phyloP scores from a whole-genome alignment of 2,113 vertebrate species.

The Trematocara macrostoma region DNA sequence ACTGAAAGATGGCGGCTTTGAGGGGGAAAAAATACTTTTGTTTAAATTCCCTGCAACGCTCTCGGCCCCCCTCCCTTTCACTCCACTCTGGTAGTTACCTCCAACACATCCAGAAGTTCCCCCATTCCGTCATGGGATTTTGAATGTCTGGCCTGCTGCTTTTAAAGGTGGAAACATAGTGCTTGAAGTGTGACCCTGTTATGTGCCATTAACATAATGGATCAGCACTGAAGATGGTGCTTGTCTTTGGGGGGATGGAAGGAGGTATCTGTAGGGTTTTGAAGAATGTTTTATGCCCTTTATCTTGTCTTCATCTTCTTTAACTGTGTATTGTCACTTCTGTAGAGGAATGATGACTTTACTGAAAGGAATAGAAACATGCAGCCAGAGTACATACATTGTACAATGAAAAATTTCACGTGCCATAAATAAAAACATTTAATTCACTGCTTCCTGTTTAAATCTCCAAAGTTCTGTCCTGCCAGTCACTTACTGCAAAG shows the following conservation, averaged over 20 bases:
- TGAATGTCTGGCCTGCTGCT: constrained; percentile 55
- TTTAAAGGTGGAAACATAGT: constrained; percentile 59
- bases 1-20: constrained; percentile 77
- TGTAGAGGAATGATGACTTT: background rate
- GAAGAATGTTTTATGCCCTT: constrained; percentile 28
- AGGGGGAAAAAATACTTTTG: constrained; percentile 72
- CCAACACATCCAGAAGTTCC: constrained; percentile 16
- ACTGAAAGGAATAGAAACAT: background rate
- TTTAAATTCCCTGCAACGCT: constrained; percentile 76
- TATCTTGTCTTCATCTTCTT: background rate
- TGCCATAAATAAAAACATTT: background rate
- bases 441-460: background rate
- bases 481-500: background rate
- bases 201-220: constrained; percentile 47
- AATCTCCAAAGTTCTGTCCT: background rate
- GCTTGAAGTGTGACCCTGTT: constrained; percentile 46
- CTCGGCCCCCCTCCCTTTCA: constrained; percentile 34
- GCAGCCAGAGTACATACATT: background rate
- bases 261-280: background rate
- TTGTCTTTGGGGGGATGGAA: background rate
- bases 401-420: background rate
- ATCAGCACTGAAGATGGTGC: constrained; percentile 9
- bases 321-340: background rate
- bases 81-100: constrained; percentile 31
- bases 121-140: constrained; percentile 44